These are phyloP conservation scores for Drosophila persimilis DNA, from an alignment of 1,140 invertebrate species.

Conservation along the genomic window DNA sequence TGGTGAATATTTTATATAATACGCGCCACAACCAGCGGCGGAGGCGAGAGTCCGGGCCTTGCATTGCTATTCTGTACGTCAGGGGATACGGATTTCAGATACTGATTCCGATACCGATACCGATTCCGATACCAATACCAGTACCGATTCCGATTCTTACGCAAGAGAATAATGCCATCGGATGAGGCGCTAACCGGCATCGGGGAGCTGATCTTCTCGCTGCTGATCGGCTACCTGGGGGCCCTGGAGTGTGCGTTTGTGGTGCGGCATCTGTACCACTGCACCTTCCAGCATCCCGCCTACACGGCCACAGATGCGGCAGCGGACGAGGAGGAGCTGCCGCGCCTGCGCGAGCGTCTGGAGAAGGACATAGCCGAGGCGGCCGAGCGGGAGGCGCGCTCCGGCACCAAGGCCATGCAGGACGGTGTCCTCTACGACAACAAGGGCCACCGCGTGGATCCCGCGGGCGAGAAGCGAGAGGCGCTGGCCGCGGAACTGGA, in stretches of 20 bases:
- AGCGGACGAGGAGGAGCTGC: slow-evolving; percentile 54
- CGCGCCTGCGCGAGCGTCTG: slow-evolving; percentile 57
- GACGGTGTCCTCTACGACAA: slow-evolving; percentile 70
- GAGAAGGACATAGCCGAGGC: slow-evolving; percentile 56
- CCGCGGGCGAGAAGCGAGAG: slow-evolving; percentile 44
- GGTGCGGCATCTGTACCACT: slow-evolving; percentile 72
- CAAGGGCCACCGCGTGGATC: slow-evolving; percentile 74
- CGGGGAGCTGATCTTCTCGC: slow-evolving; percentile 86
- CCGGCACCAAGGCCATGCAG: slow-evolving; percentile 68
- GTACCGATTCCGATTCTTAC: slow-evolving; percentile 39
- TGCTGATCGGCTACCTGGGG: slow-evolving; percentile 89
- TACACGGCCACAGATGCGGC: slow-evolving; percentile 19
- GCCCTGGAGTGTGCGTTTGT: slow-evolving; percentile 86
- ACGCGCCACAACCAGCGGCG: not conserved
- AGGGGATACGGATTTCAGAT: slow-evolving; percentile 11
- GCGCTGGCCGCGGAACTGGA: slow-evolving; percentile 64
- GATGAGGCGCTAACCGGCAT: slow-evolving; percentile 66
- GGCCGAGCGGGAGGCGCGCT: slow-evolving; percentile 37
- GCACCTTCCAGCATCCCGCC: slow-evolving; percentile 56
- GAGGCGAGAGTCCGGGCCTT: slow-evolving; percentile 24
- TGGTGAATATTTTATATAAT: slow-evolving; percentile 65
- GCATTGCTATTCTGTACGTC: slow-evolving; percentile 35
- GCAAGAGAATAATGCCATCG: slow-evolving; percentile 65
- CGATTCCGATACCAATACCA: slow-evolving; percentile 2
- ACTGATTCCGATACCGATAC: slow-evolving; percentile 6